phyloP scores from a whole-genome alignment of 2,797 vertebrate genomes.

The Amblyraja radiata region DNA sequence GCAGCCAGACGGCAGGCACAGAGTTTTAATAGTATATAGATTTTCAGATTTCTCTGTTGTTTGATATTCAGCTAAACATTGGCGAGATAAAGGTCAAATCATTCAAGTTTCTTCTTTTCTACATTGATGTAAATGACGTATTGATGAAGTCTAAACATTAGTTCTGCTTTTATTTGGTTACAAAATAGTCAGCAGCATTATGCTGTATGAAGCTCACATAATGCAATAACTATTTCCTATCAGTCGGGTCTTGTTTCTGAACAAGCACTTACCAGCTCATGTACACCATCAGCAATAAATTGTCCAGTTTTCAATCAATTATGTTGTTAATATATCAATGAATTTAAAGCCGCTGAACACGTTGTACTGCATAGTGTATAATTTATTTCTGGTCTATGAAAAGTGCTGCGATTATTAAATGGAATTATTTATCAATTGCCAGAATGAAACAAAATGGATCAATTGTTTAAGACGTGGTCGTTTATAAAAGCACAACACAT shows the following conservation, averaged over 20 bases:
- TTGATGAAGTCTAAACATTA: neutral
- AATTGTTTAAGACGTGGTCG: neutral
- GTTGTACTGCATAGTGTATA: neutral
- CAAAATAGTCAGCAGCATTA: neutral
- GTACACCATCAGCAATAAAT: neutral
- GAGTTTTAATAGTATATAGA: too few relatives aligned
- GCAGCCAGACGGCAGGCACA: too few relatives aligned
- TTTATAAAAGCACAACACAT: neutral
- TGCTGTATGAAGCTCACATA: neutral
- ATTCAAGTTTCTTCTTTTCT: neutral
- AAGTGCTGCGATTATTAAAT: neutral
- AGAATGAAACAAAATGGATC: neutral
- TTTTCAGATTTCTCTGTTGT: neutral
- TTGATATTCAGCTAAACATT: neutral
- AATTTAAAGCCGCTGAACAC: neutral
- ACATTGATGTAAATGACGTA: too few relatives aligned
- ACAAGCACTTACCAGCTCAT: neutral
- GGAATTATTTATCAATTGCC: neutral
- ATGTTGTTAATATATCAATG: neutral
- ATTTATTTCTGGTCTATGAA: neutral
- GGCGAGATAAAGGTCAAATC: neutral
- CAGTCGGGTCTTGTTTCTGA: neutral
- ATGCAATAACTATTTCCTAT: neutral
- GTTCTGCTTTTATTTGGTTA: neutral
- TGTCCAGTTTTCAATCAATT: conserved; percentile 12